A percentile compares a stretch with the other conserved stretches of the same genome.
Evolutionary conservation across 2,888 invertebrate species (phyloP).

Genomic region (Ectemnius cavifrons): DNA sequence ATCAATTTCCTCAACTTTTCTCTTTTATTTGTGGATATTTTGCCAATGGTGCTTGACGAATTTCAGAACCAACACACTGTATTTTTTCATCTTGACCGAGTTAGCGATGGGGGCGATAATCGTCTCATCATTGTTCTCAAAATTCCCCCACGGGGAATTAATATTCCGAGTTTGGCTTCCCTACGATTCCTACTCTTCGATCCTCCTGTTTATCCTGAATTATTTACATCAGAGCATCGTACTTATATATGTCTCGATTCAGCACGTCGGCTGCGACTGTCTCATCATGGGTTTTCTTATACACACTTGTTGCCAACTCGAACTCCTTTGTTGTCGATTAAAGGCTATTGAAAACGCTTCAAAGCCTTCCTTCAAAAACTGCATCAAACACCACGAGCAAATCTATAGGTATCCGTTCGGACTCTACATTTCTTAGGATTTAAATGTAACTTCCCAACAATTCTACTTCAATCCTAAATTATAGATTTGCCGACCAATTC

Average conservation of each 20-base stretch:
- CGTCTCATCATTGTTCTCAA: conserved; percentile 3
- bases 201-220: not conserved
- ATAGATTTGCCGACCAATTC: conserved; percentile 19
- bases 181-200: conserved; percentile 20
- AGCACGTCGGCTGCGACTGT: conserved; percentile 38
- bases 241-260: not conserved
- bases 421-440: not conserved
- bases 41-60: not conserved
- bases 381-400: conserved; percentile 24
- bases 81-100: conserved; percentile 25
- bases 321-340: conserved; percentile 43
- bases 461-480: not conserved
- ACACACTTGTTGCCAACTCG: conserved; percentile 34
- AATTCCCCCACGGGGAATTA: conserved; percentile 11
- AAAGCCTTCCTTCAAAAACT: not conserved
- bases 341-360: not conserved
- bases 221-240: conserved; percentile 32
- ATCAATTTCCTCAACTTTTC: not conserved
- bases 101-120: not conserved
- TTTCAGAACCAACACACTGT: conserved; percentile 28
- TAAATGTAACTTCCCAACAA: not conserved
- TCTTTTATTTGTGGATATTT: not conserved
- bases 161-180: conserved; percentile 44
- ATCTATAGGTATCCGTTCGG: conserved; percentile 34
- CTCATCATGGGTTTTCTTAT: conserved; percentile 40